These are phyloP conservation scores for Zhengitettix transpicula DNA, from an alignment of 2,888 invertebrate genomes.

Conservation along the genomic window DNA sequence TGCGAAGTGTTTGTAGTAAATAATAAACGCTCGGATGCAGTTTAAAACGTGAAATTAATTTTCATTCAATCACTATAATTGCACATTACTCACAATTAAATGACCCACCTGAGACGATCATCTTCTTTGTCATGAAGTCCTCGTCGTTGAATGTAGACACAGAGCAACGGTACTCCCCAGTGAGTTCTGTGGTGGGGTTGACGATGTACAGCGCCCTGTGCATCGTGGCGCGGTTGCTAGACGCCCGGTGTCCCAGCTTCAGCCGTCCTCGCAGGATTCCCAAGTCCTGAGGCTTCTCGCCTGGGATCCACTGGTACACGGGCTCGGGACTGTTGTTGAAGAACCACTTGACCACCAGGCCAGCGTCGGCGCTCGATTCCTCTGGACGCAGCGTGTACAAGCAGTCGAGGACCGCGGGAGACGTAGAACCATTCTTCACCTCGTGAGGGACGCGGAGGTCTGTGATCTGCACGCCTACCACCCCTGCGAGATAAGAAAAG, in stretches of 20 bases:
- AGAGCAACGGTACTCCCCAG: conserved; percentile 56
- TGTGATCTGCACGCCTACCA: conserved; percentile 38
- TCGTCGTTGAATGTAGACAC: conserved; percentile 53
- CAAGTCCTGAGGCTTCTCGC: conserved; percentile 45
- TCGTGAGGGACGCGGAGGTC: conserved; percentile 42
- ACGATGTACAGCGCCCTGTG: conserved; percentile 52
- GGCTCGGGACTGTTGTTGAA: conserved; percentile 43
- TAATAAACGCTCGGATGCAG: too few relatives aligned
- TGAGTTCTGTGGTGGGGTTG: conserved; percentile 48
- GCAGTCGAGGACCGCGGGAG: conserved; percentile 50
- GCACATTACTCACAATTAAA: background rate
- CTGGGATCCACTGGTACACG: conserved; percentile 70
- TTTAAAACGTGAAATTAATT: too few relatives aligned
- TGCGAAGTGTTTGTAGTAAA: too few relatives aligned
- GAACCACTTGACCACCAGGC: conserved; percentile 63
- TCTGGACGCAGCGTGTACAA: conserved; percentile 45
- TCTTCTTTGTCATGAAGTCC: conserved; percentile 41
- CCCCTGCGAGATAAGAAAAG: conserved; percentile 25
- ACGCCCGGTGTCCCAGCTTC: conserved; percentile 45
- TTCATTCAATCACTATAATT: too few relatives aligned
- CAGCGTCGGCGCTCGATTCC: conserved; percentile 31
- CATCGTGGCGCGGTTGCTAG: conserved; percentile 47
- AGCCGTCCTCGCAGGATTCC: conserved; percentile 37
- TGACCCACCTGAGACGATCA: conserved; percentile 49
- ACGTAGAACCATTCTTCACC: conserved; percentile 37